Evolutionary conservation across 2,888 invertebrate genomes (phyloP), one percentile per base, ranked within the genome.

Genomic region (Sclerodermus sp.): DNA sequence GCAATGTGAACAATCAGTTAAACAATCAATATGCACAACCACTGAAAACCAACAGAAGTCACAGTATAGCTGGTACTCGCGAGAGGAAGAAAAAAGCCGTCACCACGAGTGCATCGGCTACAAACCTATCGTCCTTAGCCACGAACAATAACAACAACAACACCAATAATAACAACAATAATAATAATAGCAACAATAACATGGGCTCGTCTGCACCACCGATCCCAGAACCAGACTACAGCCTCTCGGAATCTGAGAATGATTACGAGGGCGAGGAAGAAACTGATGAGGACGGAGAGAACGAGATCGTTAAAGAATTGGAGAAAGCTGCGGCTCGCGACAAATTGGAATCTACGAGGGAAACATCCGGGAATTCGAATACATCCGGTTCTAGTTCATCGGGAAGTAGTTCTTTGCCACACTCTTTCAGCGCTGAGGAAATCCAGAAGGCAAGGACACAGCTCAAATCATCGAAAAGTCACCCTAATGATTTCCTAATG

Each of bases 211-310:
- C 64, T 1, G 75, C 84, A 1, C 89, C 93, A 8, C 90, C 91
- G n/a, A 93, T 93, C 63, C 93, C 93, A 0, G 93, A 93, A 71
- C 93, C 93, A 0, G 93, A 93, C 78, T 93, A 93, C 80, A 92
- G 92, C 76, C 86, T 92, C 79, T 91, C 90, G 57, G 92, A 91
- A 73, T 90, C 90, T 0, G 93, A 92, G 68, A 89, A 86, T 51
- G 89, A 88, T 57, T 84, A 83, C 54, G 74, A 88, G 83, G 55
- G 74, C 6, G 81, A 80, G 41, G 79, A 77, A 40, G 90, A 91
- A 68, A 87, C 85, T 32, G 89, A 89, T 47, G 73, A 72, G 31
- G 73, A 71, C 8, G 74, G 68, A 2, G 72, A 67, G 17, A 73
- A 73, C 10, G 80, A 80, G 43, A 79, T 82, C 10, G 80, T 81